Percentiles rank a stretch among this genome's conserved stretches.
Conservation (phyloP, 2,113 vertebrate genomes). For the Microtus ochrogaster region DNA sequence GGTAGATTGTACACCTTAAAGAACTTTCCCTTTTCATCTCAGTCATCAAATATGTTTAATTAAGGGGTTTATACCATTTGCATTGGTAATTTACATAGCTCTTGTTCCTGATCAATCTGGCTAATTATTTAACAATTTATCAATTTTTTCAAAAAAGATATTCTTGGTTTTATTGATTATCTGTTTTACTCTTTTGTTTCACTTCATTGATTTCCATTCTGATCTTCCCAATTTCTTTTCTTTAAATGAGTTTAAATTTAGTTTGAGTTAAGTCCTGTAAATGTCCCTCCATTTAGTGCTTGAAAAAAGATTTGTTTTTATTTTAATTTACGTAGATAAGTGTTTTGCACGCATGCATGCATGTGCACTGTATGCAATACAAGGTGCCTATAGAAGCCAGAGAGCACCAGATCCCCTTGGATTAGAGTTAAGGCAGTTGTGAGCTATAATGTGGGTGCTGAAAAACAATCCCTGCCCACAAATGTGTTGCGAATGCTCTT, state of each 20-base stretch:
- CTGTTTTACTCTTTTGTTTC: neutral
- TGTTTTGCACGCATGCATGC: neutral
- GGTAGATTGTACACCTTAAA: neutral
- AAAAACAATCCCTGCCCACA: neutral
- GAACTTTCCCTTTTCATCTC: neutral
- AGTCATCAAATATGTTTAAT: neutral
- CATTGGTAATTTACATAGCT: neutral
- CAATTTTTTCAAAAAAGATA: conserved; percentile 23
- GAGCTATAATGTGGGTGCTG: neutral
- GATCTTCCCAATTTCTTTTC: conserved; percentile 13
- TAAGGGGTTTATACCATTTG: neutral
- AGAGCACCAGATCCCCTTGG: neutral
- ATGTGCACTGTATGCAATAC: neutral
- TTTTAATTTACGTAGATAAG: neutral
- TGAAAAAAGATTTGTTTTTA: neutral
- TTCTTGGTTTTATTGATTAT: conserved; percentile 28
- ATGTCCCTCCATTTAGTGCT: neutral
- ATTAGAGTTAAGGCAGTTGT: neutral
- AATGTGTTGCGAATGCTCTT: neutral
- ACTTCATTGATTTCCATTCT: neutral
- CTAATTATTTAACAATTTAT: conserved; percentile 7
- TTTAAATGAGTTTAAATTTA: neutral
- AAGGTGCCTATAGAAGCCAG: no score
- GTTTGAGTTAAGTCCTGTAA: neutral
- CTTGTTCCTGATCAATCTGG: neutral